Percentiles rank a stretch among this genome's conserved stretches.
These are phyloP conservation scores for Neopelma chrysocephalum DNA, from an alignment of 2,797 vertebrate species.

Conservation along the genomic window DNA sequence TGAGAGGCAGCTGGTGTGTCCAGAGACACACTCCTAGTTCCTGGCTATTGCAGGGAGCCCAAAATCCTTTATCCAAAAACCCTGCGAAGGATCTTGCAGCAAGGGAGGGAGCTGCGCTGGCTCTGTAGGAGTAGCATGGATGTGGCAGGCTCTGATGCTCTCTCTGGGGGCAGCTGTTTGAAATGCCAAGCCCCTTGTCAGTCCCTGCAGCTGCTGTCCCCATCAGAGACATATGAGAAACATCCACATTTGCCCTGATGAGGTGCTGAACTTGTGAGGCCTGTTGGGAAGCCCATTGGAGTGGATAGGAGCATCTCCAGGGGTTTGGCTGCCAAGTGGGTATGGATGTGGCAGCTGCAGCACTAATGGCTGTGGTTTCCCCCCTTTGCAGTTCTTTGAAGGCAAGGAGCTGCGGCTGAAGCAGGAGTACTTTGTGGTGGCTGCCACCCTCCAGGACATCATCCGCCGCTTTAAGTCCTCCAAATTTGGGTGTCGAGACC, in stretches of 20 bases:
- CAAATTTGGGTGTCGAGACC: conserved; percentile 93
- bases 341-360: not conserved
- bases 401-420: conserved; percentile 97
- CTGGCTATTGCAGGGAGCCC: not conserved
- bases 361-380: not conserved
- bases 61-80: not conserved
- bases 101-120: not conserved
- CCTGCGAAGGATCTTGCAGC: not conserved
- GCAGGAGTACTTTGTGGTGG: conserved; percentile 98
- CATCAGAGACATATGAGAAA: not conserved
- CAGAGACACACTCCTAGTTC: not conserved
- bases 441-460: conserved; percentile 97
- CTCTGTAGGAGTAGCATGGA: not conserved
- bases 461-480: conserved; percentile 96
- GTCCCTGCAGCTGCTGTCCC: not conserved
- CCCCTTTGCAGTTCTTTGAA: conserved; percentile 89
- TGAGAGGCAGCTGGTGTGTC: not conserved
- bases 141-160: not conserved
- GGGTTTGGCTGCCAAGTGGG: not conserved
- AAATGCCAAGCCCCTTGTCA: not conserved
- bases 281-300: not conserved
- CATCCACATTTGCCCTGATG: not conserved
- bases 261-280: not conserved
- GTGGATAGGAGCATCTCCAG: not conserved
- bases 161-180: not conserved